Percentiles rank a stretch among this genome's conserved stretches.
phyloP scores from a whole-genome alignment of 2,888 invertebrate species.

The Archips crataeganus region DNA sequence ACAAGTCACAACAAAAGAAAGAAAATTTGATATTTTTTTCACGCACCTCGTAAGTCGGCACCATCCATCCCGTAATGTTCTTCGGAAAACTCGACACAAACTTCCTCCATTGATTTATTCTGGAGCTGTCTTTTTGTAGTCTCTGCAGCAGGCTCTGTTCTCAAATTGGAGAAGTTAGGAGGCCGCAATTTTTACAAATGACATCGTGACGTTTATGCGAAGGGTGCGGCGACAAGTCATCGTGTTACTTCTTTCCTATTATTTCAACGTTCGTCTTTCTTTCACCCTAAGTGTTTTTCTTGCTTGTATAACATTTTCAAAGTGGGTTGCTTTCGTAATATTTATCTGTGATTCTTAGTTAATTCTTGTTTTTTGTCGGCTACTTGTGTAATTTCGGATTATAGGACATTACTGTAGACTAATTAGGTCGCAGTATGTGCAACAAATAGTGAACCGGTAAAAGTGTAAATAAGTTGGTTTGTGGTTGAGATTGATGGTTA shows the following conservation, averaged over 20 bases:
- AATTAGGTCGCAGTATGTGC: no score
- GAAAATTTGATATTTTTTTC: conserved; percentile 9
- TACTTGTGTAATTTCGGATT: neutral
- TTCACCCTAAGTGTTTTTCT: conserved; percentile 66
- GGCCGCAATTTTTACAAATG: conserved; percentile 86
- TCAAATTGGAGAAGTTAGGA: conserved; percentile 80
- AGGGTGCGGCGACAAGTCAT: conserved; percentile 84
- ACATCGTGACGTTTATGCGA: conserved; percentile 84
- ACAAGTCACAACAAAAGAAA: neutral
- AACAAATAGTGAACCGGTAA: no score
- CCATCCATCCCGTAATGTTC: conserved; percentile 36
- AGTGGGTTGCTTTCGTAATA: conserved; percentile 57
- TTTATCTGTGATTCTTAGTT: conserved; percentile 32
- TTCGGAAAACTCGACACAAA: conserved; percentile 29
- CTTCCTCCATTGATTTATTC: conserved; percentile 41
- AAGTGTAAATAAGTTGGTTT: no score
- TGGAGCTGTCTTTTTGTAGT: conserved; percentile 41
- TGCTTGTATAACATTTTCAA: conserved; percentile 60
- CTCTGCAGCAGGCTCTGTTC: conserved; percentile 63
- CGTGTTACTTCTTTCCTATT: conserved; percentile 84
- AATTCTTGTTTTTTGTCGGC: neutral
- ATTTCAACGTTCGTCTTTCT: conserved; percentile 71
- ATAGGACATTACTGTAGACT: no score
- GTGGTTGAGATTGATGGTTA: no score
- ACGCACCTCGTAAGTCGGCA: conserved; percentile 29